Evolutionary conservation across 2,113 vertebrate species (phyloP), one percentile per base, ranked within the genome.

Genomic region (Delphinapterus leucas): DNA sequence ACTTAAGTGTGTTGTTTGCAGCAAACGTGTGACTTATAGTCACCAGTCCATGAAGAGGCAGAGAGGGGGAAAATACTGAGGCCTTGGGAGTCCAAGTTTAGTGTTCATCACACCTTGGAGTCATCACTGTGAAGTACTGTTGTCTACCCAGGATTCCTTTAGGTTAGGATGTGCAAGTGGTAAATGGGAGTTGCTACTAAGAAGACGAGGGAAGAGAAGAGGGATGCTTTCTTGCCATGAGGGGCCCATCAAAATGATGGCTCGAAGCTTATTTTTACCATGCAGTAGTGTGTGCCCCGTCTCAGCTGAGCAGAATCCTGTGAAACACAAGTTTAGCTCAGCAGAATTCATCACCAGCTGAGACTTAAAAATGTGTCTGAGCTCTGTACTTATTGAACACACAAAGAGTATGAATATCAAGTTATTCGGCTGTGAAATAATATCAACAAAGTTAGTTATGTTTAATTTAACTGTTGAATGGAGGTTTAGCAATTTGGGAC

Each of bases 361-460:
- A 89, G 95, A 89, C 90, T 98, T 97, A 98, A 96, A 97, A 96
- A 98, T 98, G 96, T 76, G 95, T 96, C 97, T 97, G 95, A 74
- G 96, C 71, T 61, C 63, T 38, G 47, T 90, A 83, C 76, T 92
- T 98, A 98, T 97, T 87, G 98, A 98, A 98, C 96, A 96, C 92
- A 85, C 84, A 4, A 55, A 83, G 94, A 96, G 96, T 97, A 92
- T 94, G 97, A 96, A 96, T 97, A 98, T 97, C 97, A 93, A 89
- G 98, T 92, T 95, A 98, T 97, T 96, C 94, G 23, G 88, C 97
- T 98, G 97, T 98, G 98, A 98, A 98, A 98, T 98, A 97, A 98
- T 94, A 98, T 98, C 97, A 98, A 98, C 98, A 98, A 98, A 98
- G 98, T 98, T 98, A 98, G 98, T 97, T 98, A 96, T 98, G 98